Evolutionary conservation across 2,888 invertebrate species (phyloP).

Genomic region (Heliconius charithonia): DNA sequence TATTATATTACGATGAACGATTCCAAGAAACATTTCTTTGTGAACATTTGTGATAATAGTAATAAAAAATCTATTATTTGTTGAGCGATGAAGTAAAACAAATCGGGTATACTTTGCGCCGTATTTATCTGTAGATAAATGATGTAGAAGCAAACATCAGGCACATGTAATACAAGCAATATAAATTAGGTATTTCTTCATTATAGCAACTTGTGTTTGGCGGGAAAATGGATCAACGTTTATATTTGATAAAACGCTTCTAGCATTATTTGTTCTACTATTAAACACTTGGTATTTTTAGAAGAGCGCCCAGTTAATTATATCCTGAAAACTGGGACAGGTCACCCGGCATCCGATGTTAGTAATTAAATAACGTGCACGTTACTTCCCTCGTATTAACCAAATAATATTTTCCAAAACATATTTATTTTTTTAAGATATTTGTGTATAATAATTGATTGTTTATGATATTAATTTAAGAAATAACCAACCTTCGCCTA

Average conservation of each 20-base stretch:
- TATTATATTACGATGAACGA: neutral
- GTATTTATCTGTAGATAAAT: neutral
- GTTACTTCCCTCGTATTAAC: neutral
- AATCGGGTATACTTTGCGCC: neutral
- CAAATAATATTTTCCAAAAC: neutral
- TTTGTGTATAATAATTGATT: neutral
- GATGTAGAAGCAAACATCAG: neutral
- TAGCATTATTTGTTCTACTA: conserved; percentile 27
- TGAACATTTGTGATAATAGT: neutral
- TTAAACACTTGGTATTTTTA: conserved; percentile 53
- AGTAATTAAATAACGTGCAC: conserved; percentile 40
- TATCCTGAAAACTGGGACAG: conserved; percentile 65
- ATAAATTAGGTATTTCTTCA: neutral
- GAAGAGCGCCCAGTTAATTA: conserved; percentile 61
- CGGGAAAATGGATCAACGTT: conserved; percentile 10
- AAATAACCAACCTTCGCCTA: conserved; percentile 70
- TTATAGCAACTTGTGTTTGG: conserved; percentile 9
- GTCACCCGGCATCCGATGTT: conserved; percentile 44
- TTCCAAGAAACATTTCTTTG: neutral
- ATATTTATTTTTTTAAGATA: neutral
- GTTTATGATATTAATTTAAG: conserved; percentile 46
- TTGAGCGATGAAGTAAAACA: neutral
- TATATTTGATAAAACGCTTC: neutral
- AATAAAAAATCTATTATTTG: neutral
- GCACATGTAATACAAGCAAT: neutral